Evolutionary conservation across 1,140 invertebrate genomes (phyloP), one percentile per base, ranked within the genome.

Genomic region (Drosophila kepulauana): DNA sequence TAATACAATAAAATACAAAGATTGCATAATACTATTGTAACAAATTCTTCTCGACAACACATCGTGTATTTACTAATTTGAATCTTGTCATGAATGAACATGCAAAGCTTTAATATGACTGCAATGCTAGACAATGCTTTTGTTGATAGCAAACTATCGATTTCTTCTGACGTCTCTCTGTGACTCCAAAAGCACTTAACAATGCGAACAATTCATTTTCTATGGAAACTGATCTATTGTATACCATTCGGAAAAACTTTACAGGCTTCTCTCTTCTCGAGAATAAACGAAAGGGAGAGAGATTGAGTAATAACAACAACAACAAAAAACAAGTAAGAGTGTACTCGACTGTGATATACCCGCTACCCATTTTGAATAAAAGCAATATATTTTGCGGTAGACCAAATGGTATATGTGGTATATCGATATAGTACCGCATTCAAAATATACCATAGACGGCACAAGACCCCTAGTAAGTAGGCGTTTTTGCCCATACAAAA

Each of bases 221-320:
- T 43, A 43, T 43, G n/a, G n/a, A 11, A 16, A 33, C 28, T 61
- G 20, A 43, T 25, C 25, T 43, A 38, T 66, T 56, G 43, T 41
- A 51, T 45, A 15, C 2, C n/a, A 28, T 51, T 69, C 54, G 54
- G 25, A 15, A 43, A 25, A 54, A 70, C 51, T 70, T 70, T 41
- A 63, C 41, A 63, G 58, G 58, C 38, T 71, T 71, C 59, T 71
- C 59, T 41, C 41, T 43, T 5, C 3, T 4, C 28, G 25, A 6
- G 25, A 2, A 28, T 25, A 11, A 51, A 11, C 10, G 20, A 16
- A n/a, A 5, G 4, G 13, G 6, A 11, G 3, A 43, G 41, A 11
- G 4, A 43, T 4, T 13, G 11, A 43, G 3, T 30, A 10, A 38
- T 33, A 33, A 20, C 20, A 20, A 20, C 16, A 20, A 20, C 16